These are phyloP conservation scores for Diglossa brunneiventris DNA, from an alignment of 2,113 vertebrate genomes.

Conservation along the genomic window DNA sequence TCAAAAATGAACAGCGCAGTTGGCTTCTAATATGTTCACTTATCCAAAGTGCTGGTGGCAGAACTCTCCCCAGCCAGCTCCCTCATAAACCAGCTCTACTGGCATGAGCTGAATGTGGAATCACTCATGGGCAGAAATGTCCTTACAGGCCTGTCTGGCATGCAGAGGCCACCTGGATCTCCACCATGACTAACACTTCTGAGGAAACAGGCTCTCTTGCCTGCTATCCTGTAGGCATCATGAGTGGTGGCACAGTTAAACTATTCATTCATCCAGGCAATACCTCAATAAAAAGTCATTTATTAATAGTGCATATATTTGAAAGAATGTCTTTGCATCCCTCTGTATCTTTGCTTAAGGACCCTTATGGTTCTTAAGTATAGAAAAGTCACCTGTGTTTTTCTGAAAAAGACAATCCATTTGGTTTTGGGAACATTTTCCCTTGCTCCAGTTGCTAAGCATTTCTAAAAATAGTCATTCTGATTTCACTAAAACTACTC, in stretches of 20 bases:
- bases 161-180: not conserved
- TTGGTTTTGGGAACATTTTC: not conserved
- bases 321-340: not conserved
- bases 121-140: not conserved
- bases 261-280: not conserved
- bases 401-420: not conserved
- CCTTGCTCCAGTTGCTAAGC: not conserved
- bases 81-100: not conserved
- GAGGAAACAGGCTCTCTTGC: not conserved
- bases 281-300: not conserved
- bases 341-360: not conserved
- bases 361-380: not conserved
- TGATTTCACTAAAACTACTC: not conserved
- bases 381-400: not conserved
- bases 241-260: not conserved
- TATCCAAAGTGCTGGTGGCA: not conserved
- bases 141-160: not conserved
- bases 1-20: not conserved
- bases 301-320: not conserved
- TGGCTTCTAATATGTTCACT: not conserved
- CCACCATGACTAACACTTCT: not conserved
- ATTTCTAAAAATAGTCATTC: not conserved
- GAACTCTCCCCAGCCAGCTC: not conserved
- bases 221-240: not conserved
- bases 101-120: not conserved